A percentile compares a stretch with the other conserved stretches of the same genome.
Evolutionary conservation across 2,797 vertebrate species (phyloP).

Genomic region (Dipus sagitta): DNA sequence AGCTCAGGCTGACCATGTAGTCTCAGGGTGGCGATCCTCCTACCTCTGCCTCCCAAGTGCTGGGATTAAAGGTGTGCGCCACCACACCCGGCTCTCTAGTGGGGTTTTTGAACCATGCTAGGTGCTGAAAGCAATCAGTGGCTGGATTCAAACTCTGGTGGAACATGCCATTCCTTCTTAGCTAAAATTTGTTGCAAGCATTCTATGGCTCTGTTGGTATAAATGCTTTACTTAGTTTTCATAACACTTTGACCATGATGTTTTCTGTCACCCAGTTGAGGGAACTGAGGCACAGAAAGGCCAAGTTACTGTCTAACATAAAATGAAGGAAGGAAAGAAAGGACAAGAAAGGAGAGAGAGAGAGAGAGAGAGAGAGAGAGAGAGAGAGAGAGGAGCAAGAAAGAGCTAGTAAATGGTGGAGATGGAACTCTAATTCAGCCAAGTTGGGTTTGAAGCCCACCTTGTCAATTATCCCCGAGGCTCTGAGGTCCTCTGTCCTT

Average conservation of each 20-base stretch:
- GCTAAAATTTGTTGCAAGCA: constrained; percentile 31
- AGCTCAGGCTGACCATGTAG: too few relatives aligned
- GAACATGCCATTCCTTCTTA: neutral
- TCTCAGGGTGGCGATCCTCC: too few relatives aligned
- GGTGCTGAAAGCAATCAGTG: neutral
- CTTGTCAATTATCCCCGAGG: neutral
- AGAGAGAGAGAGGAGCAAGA: too few relatives aligned
- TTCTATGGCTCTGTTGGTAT: neutral
- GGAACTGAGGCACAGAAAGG: neutral
- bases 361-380: too few relatives aligned
- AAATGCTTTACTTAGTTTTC: neutral
- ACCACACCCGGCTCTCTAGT: too few relatives aligned
- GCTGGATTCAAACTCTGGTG: constrained; percentile 1
- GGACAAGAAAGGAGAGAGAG: too few relatives aligned
- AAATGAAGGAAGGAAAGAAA: neutral
- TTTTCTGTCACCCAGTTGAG: neutral
- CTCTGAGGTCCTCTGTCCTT: neutral
- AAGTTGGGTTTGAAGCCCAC: neutral
- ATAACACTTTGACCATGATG: neutral
- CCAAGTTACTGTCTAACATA: neutral
- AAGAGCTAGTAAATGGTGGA: neutral
- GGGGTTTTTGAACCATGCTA: neutral
- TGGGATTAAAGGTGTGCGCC: too few relatives aligned
- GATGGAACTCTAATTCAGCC: neutral
- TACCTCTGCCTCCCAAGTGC: too few relatives aligned